Percentiles rank a stretch among this genome's conserved stretches.
Conservation (phyloP, 1,140 invertebrate genomes). For the Aporrectodea caliginosa region DNA sequence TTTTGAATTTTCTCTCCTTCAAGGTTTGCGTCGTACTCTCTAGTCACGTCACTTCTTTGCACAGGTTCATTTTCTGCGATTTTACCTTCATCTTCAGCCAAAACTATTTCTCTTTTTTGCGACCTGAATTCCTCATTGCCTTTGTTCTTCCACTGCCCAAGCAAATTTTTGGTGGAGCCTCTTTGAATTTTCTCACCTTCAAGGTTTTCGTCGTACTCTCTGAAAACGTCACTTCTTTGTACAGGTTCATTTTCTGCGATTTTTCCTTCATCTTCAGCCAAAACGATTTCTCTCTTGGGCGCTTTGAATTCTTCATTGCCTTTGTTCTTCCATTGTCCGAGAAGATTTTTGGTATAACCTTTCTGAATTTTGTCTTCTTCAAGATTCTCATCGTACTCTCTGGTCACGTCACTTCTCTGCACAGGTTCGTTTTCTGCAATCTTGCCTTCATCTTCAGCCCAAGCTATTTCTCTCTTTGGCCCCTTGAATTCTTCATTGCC, state of each 20-base stretch:
- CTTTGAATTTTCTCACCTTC: slow-evolving; percentile 16
- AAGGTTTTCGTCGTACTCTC: slow-evolving; percentile 1
- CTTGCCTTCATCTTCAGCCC: slow-evolving; percentile 13
- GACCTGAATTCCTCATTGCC: slow-evolving; percentile 3
- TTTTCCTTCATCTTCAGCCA: slow-evolving; percentile 20
- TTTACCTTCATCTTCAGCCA: slow-evolving; percentile 21
- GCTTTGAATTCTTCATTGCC: slow-evolving; percentile 6
- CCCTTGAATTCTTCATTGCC: neutral
- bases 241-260: slow-evolving; percentile 20
- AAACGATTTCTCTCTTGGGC: slow-evolving; percentile 7
- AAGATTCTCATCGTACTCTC: slow-evolving; percentile 7
- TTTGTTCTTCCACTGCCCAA: slow-evolving; percentile 23
- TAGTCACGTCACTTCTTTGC: slow-evolving; percentile 15
- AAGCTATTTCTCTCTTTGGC: slow-evolving; percentile 14
- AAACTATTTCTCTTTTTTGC: slow-evolving; percentile 5
- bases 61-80: slow-evolving; percentile 24
- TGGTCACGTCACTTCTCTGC: slow-evolving; percentile 17
- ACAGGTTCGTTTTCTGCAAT: slow-evolving; percentile 28
- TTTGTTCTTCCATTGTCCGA: slow-evolving; percentile 24
- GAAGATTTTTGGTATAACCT: slow-evolving; percentile 20
- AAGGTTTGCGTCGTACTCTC: neutral
- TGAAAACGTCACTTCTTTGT: slow-evolving; percentile 3
- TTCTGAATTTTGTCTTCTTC: slow-evolving; percentile 12
- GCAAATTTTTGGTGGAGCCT: slow-evolving; percentile 19
- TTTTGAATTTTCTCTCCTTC: neutral